Conservation (phyloP, 2,888 invertebrate species). For the Sicus ferrugineus region DNA sequence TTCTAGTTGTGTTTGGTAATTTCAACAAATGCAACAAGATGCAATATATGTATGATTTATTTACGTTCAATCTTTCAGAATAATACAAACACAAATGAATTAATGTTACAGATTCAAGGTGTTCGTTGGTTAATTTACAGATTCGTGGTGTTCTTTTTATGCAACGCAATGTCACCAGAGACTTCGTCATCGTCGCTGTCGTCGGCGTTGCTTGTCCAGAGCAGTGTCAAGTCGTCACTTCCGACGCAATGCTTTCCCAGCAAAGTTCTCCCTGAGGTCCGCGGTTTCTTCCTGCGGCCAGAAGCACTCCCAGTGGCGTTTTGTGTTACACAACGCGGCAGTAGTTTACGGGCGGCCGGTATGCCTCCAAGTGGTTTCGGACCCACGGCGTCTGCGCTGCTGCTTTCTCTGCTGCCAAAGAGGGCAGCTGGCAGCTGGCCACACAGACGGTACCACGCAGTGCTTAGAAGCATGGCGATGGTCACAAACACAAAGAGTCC, state of each 20-base stretch:
- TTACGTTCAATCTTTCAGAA: too few species aligned
- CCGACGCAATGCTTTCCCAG: slow-evolving; percentile 6
- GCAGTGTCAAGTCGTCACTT: slow-evolving; percentile 1
- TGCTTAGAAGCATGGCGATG: slow-evolving; percentile 19
- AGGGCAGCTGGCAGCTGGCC: slow-evolving; percentile 33
- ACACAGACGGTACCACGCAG: slow-evolving; percentile 32
- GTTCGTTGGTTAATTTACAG: too few species aligned
- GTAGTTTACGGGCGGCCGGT: neutral
- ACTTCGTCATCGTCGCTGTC: slow-evolving; percentile 33
- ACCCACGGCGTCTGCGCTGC: slow-evolving; percentile 14
- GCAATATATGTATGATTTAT: too few species aligned
- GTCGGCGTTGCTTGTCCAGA: slow-evolving; percentile 28
- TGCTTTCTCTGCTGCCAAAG: slow-evolving; percentile 29
- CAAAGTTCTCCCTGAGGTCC: neutral
- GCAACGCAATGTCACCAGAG: slow-evolving; percentile 21
- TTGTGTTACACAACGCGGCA: neutral
- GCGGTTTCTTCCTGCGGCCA: neutral
- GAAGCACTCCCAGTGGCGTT: neutral
- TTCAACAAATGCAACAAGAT: too few species aligned
- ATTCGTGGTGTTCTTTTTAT: slow-evolving; percentile 1
- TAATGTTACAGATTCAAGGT: too few species aligned
- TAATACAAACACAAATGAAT: too few species aligned
- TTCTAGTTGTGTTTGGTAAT: too few species aligned
- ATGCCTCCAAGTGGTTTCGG: slow-evolving; percentile 27
- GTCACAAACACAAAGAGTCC: slow-evolving; percentile 26